Conservation (phyloP, 2,888 invertebrate species). For the Calliopum simillimum region DNA sequence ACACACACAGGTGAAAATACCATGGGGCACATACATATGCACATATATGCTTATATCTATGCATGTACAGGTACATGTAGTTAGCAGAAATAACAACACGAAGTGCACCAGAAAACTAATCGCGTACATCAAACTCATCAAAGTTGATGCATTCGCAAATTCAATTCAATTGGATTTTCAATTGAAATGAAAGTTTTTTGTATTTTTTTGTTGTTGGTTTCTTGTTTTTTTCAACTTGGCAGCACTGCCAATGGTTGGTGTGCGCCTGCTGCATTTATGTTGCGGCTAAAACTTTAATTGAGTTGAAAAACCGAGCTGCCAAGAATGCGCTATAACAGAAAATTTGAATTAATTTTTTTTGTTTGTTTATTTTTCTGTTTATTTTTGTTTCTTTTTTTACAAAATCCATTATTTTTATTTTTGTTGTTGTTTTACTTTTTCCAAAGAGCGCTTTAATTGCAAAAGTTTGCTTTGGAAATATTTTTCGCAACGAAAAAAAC, state of each 20-base stretch:
- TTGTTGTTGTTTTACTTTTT: background rate
- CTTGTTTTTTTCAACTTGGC: slow-evolving; percentile 1
- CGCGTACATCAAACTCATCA: slow-evolving; percentile 35
- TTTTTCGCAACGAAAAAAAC: too few relatives aligned
- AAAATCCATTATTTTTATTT: background rate
- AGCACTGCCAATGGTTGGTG: background rate
- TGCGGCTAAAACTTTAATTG: slow-evolving; percentile 54
- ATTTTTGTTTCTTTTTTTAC: background rate
- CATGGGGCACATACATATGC: too few relatives aligned
- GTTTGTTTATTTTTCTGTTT: background rate
- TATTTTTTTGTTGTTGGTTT: background rate
- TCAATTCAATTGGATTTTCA: slow-evolving; percentile 33
- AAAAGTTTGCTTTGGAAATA: slow-evolving; percentile 35
- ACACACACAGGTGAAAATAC: too few relatives aligned
- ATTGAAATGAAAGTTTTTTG: slow-evolving; percentile 24
- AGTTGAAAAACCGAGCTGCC: slow-evolving; percentile 45
- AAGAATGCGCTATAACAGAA: slow-evolving; percentile 28
- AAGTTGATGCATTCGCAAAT: slow-evolving; percentile 35
- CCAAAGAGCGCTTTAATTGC: slow-evolving; percentile 42
- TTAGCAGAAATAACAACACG: too few relatives aligned
- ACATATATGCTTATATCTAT: too few relatives aligned
- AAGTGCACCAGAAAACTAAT: slow-evolving; percentile 13
- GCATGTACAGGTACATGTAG: too few relatives aligned
- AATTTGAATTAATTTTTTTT: slow-evolving; percentile 25
- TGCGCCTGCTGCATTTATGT: slow-evolving; percentile 46